Evolutionary conservation across 2,797 vertebrate species (phyloP), one percentile per base, ranked within the genome.

Genomic region (Ctenochaetus hawaiiensis): DNA sequence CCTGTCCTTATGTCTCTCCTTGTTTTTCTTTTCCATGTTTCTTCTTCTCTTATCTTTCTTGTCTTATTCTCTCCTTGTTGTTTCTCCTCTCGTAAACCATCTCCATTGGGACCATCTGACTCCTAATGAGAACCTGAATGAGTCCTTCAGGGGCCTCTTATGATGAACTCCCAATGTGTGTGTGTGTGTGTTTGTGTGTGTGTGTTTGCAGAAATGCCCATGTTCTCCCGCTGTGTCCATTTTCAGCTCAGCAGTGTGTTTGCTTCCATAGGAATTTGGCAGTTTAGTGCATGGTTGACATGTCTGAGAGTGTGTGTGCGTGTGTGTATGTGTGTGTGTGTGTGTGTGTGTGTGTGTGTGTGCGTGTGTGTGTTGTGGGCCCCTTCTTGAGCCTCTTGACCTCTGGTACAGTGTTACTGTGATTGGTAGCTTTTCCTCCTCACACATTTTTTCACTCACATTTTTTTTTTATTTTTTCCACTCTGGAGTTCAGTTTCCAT

Each of bases 251-350:
- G 67, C 49, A 61, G 68, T 56, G 67, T 76, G 53, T 87, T 89
- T 82, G 81, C 75, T 71, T 81, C 79, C 48, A 67, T 49, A 67
- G 75, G 84, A 89, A 91, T 91, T 83, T 90, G 70, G 72, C 78
- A 86, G 72, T 82, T 81, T 65, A 73, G 67, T 72, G 65, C 49
- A 54, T 52, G 22, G 47, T 76, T 78, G 75, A 59, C 20, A 16
- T 77, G 66, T 72, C 1, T 65, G 39, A 44, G 54, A 49, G 56
- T 64, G 18, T 67, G 67, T 48, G 53, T 48, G 59, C 66, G 37
- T 67, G 44, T 59, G n/a, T 63, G n/a, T 58, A 53, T 34, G 56
- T 43, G 48, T 69, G 47, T 71, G 44, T 77, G 67, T 81, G 78
- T 75, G 49, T 82, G 53, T 69, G 79, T 72, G 75, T 75, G 41